Evolutionary conservation across 2,888 invertebrate genomes (phyloP), one percentile per base, ranked within the genome.

Genomic region (Psylliodes chrysocephalus): DNA sequence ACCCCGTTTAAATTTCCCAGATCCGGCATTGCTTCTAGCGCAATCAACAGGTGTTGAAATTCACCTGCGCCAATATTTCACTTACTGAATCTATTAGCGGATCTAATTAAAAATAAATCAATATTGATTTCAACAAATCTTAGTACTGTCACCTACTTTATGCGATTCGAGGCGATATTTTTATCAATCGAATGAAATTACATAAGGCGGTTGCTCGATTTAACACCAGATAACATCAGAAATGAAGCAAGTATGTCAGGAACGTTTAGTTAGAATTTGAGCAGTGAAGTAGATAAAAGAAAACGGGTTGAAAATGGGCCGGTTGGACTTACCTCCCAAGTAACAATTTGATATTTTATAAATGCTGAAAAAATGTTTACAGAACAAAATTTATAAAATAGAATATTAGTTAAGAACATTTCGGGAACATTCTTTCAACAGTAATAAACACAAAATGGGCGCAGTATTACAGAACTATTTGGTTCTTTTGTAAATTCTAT

Each of bases 81-180:
- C 35, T 1, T 14, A 12, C 14, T 14, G 35, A 35, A 35, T 28
- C 28, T 28, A 30, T 49, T 49, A 28, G 28, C 12, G 10, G 6
- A 6, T 15, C 12, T 25, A 49, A 49, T 28, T 49, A 30, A 49
- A 49, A 25, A 28, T 49, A 49, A 49, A 49, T 49, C 49, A 49
- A 28, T 49, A 49, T 49, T 30, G 49, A 49, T 49, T 49, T 49
- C 49, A 30, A 49, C 49, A 49, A 49, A 49, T 49, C 28, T 49
- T 14, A 28, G 15, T 28, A 49, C 28, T 30, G 49, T 49, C 49
- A 30, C 28, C 49, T 49, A 49, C n/a, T 49, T 49, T 28, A 30
- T 46, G 8, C 22, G 44, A 46, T 19, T 22, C 1, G n/a, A 14
- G 25, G 15, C 28, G 14, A 49, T 49, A 49, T 17, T 28, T 42